Base-by-base conservation (phyloP, 1,140 invertebrate species). In the Drosophila funebris region DNA sequence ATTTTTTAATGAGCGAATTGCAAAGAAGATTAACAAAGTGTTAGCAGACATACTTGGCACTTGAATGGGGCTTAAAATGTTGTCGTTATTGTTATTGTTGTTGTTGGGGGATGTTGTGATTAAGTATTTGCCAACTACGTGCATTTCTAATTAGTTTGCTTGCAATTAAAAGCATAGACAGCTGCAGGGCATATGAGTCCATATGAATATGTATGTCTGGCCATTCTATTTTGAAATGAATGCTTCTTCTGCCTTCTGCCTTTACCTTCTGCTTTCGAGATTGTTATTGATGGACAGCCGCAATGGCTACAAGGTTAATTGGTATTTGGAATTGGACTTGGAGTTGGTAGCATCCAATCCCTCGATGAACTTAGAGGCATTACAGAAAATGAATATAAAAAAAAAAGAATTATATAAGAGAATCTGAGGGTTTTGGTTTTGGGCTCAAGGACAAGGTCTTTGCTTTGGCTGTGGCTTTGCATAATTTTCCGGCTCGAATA, bases 391-490 rank as follows among this genome's bases (percentile, higher is more conserved):
- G 48, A 16, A 52, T 29, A 33, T 27, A n/a, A 43, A 44, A 58
- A 22, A 27, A 31, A 29, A 27, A 36, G 33, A 36, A 36, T 36
- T 36, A 36, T 41, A 48, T 14, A 43, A 48, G 44, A 48, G 41
- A 44, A 46, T 50, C 29, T 18, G 20, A 36, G 41, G 41, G 53
- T 31, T 27, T 31, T 36, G 8, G 27, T 27, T 29, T 41, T 43
- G 44, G 29, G 13, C 39, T 43, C 58, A 70, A 70, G 67, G 67
- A 22, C 67, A 62, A 62, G 60, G 67, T 69, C n/a, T 69, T 46
- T 24, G 46, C 33, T 50, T 58, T 20, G 33, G 37, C 48, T 62
- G 52, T 54, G 43, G 46, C 58, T 70, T 70, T 70, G 67, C 67
- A 70, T 70, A 70, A 63, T 37, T 46, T 69, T 33, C 7, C 11